Base-by-base conservation (phyloP, 2,888 invertebrate genomes). In the Megamerina dolium region DNA sequence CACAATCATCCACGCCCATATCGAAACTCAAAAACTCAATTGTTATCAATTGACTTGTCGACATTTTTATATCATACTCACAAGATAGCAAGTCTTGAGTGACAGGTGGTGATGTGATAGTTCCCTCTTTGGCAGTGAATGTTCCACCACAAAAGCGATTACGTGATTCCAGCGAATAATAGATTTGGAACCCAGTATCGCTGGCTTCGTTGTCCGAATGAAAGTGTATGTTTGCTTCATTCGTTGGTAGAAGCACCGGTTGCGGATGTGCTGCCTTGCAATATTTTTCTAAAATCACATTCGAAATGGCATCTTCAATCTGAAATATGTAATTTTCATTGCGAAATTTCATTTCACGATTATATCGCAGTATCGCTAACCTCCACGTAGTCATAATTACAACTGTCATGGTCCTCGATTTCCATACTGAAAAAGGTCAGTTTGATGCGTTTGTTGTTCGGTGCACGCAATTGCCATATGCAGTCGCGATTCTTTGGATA, bases 401-500 rank as follows among this genome's bases (percentile, higher is more conserved):
- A 93, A 51, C 80, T 81, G 0, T 75, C 64, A 64, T 88, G 85
- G 6, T 73, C 66, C 69, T 92, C 92, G 38, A 90, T 74, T 65
- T 82, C 78, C 41, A 95, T 65, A 18, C 78, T 78, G 53, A 83
- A 91, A 70, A 94, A 92, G 48, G 84, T 81, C 46, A 95, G 76
- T 60, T 83, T 81, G 37, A 94, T 81, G 57, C 87, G 78, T 69
- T 89, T 91, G 9, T 81, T 83, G 1, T 76, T 73, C 3, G 75
- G 73, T 0, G 85, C 85, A 5, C 56, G 60, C 35, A 94, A 73
- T 33, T 73, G 74, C 93, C 94, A 95, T 43, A 75, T 78, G 63
- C 95, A 95, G 60, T 92, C 87, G 19, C 80, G 66, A 66, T 88
- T 84, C 12, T 80, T 77, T 0, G 94, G 93, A 72, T 94, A 95